Conservation (phyloP, 2,797 vertebrate species). For the Ambastaia sidthimunki region DNA sequence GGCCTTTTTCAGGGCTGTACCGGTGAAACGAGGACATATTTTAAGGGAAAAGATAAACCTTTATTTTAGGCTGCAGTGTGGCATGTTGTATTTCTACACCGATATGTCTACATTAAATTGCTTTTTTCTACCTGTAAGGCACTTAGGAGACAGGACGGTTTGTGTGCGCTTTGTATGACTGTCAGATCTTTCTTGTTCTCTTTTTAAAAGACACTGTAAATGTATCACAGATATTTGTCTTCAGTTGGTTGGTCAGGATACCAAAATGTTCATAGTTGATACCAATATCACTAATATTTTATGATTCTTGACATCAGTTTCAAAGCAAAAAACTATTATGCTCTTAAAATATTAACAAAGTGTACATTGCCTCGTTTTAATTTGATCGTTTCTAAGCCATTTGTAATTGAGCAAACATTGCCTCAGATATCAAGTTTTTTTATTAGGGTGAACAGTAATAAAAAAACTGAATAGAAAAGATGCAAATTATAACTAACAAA, state of each 20-base stretch:
- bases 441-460: no score
- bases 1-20: background rate
- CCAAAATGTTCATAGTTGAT: background rate
- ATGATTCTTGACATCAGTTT: background rate
- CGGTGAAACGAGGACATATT: background rate
- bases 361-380: no score
- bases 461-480: no score
- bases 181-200: background rate
- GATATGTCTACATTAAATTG: background rate
- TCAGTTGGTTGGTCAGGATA: background rate
- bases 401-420: no score
- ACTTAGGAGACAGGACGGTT: background rate
- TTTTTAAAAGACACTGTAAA: background rate
- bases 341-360: background rate
- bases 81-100: background rate
- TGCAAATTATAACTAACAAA: no score
- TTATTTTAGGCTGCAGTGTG: background rate
- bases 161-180: background rate
- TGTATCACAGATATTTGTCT: background rate
- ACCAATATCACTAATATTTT: background rate
- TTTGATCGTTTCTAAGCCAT: no score
- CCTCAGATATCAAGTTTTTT: no score
- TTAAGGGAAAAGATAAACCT: background rate
- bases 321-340: background rate
- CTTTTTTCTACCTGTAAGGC: background rate